Base-by-base conservation (phyloP, 2,113 vertebrate species). In the Morphnarchus princeps region DNA sequence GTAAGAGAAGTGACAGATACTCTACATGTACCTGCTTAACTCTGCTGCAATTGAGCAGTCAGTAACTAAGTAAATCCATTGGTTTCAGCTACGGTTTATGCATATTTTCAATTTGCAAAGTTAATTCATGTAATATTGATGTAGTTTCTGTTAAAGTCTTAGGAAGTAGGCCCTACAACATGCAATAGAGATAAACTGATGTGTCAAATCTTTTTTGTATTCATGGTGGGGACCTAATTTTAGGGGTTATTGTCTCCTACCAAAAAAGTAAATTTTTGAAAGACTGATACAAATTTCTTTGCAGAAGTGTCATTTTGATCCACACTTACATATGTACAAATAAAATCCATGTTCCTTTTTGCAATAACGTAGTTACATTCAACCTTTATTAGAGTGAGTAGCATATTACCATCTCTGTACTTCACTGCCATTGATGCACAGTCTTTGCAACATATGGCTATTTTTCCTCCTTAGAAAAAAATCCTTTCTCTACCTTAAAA, bases 321-420 rank as follows among this genome's bases (percentile, higher is more conserved):
- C 78, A 91, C 47, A 58, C 82, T 94, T 92, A 83, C 13, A 45
- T 45, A 79, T 18, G 72, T 54, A 72, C 85, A 90, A 95, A 95
- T 90, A 93, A 97, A 97, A 91, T 89, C 38, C 25, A 28, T 63
- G 57, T 96, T 96, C 72, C 89, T 95, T 97, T 88, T 97, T 97
- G 79, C 81, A 93, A 58, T 74, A 83, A 52, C 26, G 28, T 80
- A 96, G 77, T 96, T 96, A 95, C 76, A 93, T 84, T 91, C 83
- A 89, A 57, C 83, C 74, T 94, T 97, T 89, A 40, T 42, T 97
- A 97, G 66, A 96, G 49, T 87, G 84, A 95, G 71, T 91, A 93
- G 80, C 83, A 15, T 96, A n/a, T 93, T 97, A 92, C 92, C 28
- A 6, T 89, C 94, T 82, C 8, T 67, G 82, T 84, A 76, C 95